Evolutionary conservation across 2,888 invertebrate species (phyloP), one percentile per base, ranked within the genome.

Genomic region (Lepeophtheirus nordmannii): DNA sequence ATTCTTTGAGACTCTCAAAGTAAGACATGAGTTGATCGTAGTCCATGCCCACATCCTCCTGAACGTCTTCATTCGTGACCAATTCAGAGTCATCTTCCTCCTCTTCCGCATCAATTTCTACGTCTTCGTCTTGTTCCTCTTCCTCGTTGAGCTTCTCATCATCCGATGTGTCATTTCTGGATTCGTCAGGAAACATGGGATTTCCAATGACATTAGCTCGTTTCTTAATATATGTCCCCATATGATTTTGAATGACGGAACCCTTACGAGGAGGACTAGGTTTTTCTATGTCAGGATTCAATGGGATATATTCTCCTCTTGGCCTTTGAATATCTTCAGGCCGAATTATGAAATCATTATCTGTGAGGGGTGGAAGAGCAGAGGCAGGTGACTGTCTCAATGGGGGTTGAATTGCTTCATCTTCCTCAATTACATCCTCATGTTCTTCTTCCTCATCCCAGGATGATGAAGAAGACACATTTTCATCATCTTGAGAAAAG

Each of bases 11-110:
- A 82, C 91, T 93, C 81, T 93, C 91, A 81, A 96, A 94, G 79
- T 94, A 93, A 76, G 92, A 88, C 89, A 93, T 89, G 77, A 96
- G 88, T 81, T 93, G 91, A 76, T 93, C 91, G 79, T 94, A 94
- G 79, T 93, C 90, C 90, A 94, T 89, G 74, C 70, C 65, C 70
- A 66, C 53, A 11, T 20, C 23, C 8, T 38, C 59, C 1, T 69
- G 69, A 9, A 69, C 70, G n/a, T 70, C 71, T 17, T 70, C 70
- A 1, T 70, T 69, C 10, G 70, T 30, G 30, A 30, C 30, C 2
- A 30, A 7, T 69, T 65, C 62, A 9, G 70, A 56, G 56, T 68
- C 69, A 79, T 74, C 80, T 73, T 71, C 74, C 75, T 68, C 76
- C 74, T 62, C 70, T 22, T 69, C 66, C 17, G 72, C 70, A 9